Conservation (phyloP, 2,113 vertebrate species). For the Pipra filicauda region DNA sequence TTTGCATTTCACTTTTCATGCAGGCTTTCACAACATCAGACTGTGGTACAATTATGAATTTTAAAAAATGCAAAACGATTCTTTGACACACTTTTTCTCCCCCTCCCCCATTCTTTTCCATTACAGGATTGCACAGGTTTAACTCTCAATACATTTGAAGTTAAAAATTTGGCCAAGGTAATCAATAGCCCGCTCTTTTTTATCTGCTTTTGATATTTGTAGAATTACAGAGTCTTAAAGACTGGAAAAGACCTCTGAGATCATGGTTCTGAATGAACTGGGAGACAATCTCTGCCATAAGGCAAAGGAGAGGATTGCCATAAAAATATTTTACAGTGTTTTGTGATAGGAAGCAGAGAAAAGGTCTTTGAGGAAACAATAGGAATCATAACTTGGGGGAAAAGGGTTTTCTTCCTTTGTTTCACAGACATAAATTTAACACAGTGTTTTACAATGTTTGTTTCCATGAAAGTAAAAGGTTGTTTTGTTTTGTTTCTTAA, state of each 20-base stretch:
- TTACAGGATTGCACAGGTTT: not conserved
- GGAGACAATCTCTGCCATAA: not conserved
- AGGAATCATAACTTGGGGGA: not conserved
- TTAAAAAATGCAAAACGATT: not conserved
- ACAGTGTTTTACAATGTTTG: not conserved
- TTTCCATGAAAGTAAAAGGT: not conserved
- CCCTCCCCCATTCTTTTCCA: not conserved
- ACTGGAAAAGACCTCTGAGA: not conserved
- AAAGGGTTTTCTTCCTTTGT: not conserved
- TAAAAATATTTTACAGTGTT: not conserved
- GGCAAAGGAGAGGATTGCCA: too few species aligned
- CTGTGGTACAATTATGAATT: not conserved
- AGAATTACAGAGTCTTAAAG: not conserved
- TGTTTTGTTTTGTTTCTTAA: not conserved
- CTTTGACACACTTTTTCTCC: fast-evolving
- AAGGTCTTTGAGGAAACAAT: not conserved
- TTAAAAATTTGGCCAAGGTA: not conserved
- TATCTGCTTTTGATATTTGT: not conserved
- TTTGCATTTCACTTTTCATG: not conserved
- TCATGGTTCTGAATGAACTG: not conserved
- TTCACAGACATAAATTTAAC: not conserved
- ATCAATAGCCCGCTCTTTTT: not conserved
- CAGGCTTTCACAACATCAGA: not conserved
- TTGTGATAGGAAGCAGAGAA: not conserved
- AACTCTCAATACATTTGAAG: not conserved